Conservation (phyloP, 92 coral and sea anemone species). For the Zoanthus sociatus region DNA sequence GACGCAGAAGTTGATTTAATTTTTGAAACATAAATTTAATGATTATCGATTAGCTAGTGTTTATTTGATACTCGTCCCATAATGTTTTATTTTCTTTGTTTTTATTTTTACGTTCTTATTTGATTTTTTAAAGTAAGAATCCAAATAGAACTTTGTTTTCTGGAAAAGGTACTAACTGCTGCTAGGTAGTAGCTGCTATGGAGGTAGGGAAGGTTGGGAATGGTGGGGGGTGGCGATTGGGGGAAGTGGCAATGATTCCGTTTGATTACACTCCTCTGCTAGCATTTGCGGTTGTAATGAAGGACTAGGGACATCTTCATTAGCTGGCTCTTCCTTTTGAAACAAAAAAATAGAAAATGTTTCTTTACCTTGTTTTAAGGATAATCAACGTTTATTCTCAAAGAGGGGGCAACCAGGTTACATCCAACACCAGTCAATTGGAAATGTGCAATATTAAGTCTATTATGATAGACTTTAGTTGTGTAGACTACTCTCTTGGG, state of each 20-base stretch:
- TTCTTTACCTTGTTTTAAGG: neutral
- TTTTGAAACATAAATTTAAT: no score
- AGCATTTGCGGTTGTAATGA: conserved; percentile 17
- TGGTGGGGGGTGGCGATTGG: no score
- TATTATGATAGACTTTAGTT: no score
- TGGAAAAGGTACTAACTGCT: no score
- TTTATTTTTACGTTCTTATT: no score
- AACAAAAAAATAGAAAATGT: neutral
- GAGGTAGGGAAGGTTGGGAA: conserved; percentile 25
- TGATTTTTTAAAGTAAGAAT: no score
- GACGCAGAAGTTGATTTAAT: no score
- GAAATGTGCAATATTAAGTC: neutral
- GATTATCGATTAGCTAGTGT: no score
- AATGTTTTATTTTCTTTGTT: no score
- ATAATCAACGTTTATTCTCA: neutral
- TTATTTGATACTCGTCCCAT: no score
- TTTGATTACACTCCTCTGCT: conserved; percentile 30
- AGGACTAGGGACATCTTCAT: conserved; percentile 23
- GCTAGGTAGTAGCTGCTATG: conserved; percentile 1
- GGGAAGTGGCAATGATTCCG: conserved; percentile 14
- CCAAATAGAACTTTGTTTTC: no score
- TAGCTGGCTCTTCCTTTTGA: conserved; percentile 7
- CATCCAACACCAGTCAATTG: neutral
- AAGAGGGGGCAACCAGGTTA: neutral
- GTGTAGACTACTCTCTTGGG: no score